Evolutionary conservation across 37 sponge, comb jelly and placozoan species (phyloP), one percentile per base, ranked within the genome.

Genomic region (Oscarella lobularis): DNA sequence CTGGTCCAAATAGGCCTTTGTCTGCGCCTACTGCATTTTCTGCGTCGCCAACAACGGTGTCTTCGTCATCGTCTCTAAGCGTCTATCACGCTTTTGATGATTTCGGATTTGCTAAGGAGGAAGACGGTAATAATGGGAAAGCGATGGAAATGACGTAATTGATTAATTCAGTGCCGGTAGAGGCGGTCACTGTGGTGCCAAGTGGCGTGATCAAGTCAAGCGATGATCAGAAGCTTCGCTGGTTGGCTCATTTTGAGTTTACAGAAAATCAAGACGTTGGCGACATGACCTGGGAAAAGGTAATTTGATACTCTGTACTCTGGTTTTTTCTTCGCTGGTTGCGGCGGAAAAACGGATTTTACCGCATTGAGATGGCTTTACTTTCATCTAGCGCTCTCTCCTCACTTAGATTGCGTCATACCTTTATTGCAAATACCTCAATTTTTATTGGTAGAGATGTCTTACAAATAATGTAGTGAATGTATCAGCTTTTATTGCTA

Each of bases 251-350:
- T 37, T 34, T 79, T 5, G 80, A 79, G 60, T 79, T 79, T 33
- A 79, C 80, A 2, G 74, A 79, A 66, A 79, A 79, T 41, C 38
- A 41, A 29, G n/a, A 54, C 27, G 55, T 79, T 5, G 80, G 70
- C 55, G 80, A 74, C 30, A 60, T 79, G 2, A 79, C 80, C 2
- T 79, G 80, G 80, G 80, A 79, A 27, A 79, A 79, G 40, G 67
- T 48, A 48, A n/a, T n/a, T n/a, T n/a, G n/a, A n/a, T n/a, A n/a
- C n/a, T n/a, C n/a, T n/a, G n/a, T n/a, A n/a, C n/a, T n/a, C n/a
- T n/a, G n/a, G n/a, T n/a, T n/a, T n/a, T n/a, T n/a, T n/a, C n/a
- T n/a, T n/a, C 60, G 60, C 14, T 48, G 20, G 60, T 48, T 48
- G 60, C 60, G 20, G 60, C 20, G 9, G 60, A 48, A 27, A 20